Evolutionary conservation across 2,797 vertebrate species (phyloP).

Genomic region (Calcarius lapponicus): DNA sequence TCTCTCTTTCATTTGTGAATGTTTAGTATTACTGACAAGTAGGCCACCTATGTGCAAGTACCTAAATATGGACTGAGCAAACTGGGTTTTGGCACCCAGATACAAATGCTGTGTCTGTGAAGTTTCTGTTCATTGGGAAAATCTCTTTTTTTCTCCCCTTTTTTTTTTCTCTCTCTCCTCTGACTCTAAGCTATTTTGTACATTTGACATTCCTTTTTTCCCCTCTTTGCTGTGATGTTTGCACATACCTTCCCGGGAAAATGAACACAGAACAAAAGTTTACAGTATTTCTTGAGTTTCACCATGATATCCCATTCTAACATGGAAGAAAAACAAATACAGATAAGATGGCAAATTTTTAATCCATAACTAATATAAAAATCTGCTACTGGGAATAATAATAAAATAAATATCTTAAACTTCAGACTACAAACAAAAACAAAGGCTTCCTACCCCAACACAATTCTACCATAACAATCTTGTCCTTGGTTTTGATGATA

Average conservation of each 20-base stretch:
- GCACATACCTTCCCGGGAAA: neutral
- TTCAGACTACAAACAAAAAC: neutral
- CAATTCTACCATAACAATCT: neutral
- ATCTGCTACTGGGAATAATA: neutral
- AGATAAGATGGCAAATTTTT: neutral
- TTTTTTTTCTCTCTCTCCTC: neutral
- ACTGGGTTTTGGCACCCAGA: slow-evolving; percentile 18
- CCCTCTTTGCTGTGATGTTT: neutral
- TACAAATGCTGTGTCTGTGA: neutral
- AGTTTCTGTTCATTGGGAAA: slow-evolving; percentile 53
- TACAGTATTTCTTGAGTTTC: neutral
- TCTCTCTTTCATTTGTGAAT: neutral
- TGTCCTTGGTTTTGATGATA: neutral
- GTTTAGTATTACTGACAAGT: slow-evolving; percentile 42
- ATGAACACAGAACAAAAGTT: neutral
- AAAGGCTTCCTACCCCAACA: neutral
- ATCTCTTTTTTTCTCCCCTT: neutral
- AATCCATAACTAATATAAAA: neutral
- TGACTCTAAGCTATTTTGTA: neutral
- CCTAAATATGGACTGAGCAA: slow-evolving; percentile 50
- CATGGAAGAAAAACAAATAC: neutral
- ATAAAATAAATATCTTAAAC: neutral
- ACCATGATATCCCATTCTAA: neutral
- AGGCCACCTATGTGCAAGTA: slow-evolving; percentile 41
- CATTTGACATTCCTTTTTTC: neutral